Evolutionary conservation across 1,140 invertebrate species (phyloP).

Genomic region (Thalassaphorura encarpata): DNA sequence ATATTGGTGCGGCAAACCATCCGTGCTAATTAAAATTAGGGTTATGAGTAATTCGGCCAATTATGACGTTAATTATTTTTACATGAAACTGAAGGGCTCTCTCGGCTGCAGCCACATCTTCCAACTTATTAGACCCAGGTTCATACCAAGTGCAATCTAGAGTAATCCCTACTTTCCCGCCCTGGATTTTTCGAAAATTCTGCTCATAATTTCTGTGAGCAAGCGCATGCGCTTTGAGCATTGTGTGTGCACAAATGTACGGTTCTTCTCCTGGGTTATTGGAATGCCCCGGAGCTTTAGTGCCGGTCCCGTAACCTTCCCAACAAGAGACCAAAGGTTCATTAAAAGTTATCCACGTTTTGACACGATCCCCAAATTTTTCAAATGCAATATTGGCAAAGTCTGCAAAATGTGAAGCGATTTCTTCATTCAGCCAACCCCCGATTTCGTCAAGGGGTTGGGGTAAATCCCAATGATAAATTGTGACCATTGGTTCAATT

Average conservation of each 20-base stretch:
- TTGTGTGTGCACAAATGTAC: constrained; percentile 21
- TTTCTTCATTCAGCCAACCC: constrained; percentile 27
- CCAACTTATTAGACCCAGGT: constrained; percentile 4
- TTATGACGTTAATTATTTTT: constrained; percentile 1
- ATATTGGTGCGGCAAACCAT: constrained; percentile 53
- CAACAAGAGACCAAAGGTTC: constrained; percentile 48
- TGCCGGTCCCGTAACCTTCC: constrained; percentile 46
- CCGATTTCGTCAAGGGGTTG: constrained; percentile 31
- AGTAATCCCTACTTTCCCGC: constrained; percentile 17
- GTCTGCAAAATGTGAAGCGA: constrained; percentile 25
- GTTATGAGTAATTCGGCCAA: neutral
- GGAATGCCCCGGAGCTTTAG: constrained; percentile 14
- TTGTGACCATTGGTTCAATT: constrained; percentile 34
- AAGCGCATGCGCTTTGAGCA: constrained; percentile 22
- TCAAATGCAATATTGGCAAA: constrained; percentile 23
- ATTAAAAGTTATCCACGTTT: constrained; percentile 32
- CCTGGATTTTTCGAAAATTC: constrained; percentile 14
- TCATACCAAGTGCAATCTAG: constrained; percentile 35
- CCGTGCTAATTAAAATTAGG: constrained; percentile 36
- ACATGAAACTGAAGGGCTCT: constrained; percentile 22
- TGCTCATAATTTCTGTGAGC: constrained; percentile 22
- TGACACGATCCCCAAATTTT: constrained; percentile 26
- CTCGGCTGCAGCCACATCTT: constrained; percentile 16
- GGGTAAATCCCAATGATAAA: constrained; percentile 38
- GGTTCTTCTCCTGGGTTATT: neutral